Percentiles rank a stretch among this genome's conserved stretches.
Evolutionary conservation across 2,797 vertebrate genomes (phyloP).

Genomic region (Catamblyrhynchus diadema): DNA sequence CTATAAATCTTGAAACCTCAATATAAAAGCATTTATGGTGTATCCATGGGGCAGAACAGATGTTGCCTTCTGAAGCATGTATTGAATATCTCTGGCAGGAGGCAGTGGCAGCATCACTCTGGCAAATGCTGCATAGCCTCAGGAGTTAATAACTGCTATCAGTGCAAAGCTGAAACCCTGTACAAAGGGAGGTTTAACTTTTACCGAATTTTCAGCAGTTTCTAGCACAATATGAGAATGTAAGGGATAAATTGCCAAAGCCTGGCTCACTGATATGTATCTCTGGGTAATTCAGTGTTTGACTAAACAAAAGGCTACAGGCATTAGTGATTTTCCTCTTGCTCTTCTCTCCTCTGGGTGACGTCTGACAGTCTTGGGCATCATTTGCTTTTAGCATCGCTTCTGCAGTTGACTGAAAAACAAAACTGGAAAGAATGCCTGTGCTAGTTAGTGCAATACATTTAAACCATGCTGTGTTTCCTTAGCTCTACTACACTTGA

Average conservation of each 20-base stretch:
- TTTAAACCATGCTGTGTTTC: background rate
- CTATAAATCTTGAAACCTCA: background rate
- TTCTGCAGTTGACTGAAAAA: background rate
- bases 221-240: background rate
- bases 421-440: background rate
- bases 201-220: background rate
- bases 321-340: background rate
- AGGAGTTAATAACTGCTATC: constrained; percentile 5
- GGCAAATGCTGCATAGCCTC: background rate
- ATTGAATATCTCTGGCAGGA: background rate
- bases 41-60: background rate
- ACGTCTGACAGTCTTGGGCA: background rate
- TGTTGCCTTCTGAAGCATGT: background rate
- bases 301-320: background rate
- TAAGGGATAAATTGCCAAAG: background rate
- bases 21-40: background rate
- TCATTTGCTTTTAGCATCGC: background rate
- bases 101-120: background rate
- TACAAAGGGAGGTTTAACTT: background rate
- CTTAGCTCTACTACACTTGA: background rate
- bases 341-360: background rate
- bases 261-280: background rate
- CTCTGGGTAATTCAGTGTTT: background rate
- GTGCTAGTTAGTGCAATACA: background rate
- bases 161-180: background rate